These are phyloP conservation scores for Tryphoninae sp. DNA, from an alignment of 2,888 invertebrate genomes.

Conservation along the genomic window DNA sequence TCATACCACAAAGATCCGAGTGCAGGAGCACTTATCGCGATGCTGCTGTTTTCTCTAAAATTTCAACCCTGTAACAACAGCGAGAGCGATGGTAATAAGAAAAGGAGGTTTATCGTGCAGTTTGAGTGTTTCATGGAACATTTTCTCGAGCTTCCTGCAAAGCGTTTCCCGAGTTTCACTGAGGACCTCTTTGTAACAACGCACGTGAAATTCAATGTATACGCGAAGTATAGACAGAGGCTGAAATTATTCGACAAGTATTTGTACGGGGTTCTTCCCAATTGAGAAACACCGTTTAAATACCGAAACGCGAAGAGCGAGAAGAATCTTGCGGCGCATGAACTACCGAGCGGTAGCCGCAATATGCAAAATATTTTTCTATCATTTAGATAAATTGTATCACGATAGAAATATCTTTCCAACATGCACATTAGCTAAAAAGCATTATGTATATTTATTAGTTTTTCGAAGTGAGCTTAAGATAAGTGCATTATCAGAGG, in stretches of 20 bases:
- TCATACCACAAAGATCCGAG: slow-evolving; percentile 6
- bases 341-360: neutral
- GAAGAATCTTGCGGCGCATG: neutral
- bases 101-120: neutral
- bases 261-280: slow-evolving; percentile 20
- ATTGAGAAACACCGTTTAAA: slow-evolving; percentile 10
- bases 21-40: slow-evolving; percentile 23
- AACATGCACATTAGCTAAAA: neutral
- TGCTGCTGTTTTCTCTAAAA: slow-evolving; percentile 19
- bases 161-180: neutral
- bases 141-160: neutral
- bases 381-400: too few relatives aligned
- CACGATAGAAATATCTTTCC: too few relatives aligned
- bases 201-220: neutral
- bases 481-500: neutral
- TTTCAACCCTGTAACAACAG: neutral
- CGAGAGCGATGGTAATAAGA: slow-evolving; percentile 7
- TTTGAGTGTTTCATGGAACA: neutral
- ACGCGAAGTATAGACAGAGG: neutral
- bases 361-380: too few relatives aligned
- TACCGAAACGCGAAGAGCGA: neutral
- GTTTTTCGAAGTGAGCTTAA: neutral
- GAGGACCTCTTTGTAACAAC: neutral
- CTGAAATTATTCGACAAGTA: slow-evolving; percentile 37
- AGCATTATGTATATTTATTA: neutral